phyloP scores from a whole-genome alignment of 2,888 invertebrate genomes.

The Nephrocerus scutellatus region DNA sequence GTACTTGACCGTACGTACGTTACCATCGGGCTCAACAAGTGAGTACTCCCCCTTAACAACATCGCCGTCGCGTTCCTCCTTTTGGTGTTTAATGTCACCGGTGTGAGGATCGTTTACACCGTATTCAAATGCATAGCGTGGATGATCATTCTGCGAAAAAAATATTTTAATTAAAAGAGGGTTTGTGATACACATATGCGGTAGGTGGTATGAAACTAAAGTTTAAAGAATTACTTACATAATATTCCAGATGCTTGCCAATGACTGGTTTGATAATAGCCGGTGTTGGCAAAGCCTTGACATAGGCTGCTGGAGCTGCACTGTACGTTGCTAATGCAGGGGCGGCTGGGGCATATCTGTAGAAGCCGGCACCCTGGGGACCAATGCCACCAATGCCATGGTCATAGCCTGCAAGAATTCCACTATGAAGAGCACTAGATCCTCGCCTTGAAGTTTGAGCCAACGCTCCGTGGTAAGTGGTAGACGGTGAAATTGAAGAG shows the following conservation, averaged over 20 bases:
- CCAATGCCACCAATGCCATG: conserved; percentile 36
- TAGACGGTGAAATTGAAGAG: conserved; percentile 30
- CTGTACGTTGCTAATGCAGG: conserved; percentile 40
- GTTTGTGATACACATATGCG: neutral
- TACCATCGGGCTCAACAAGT: conserved; percentile 66
- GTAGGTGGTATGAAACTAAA: too few species aligned
- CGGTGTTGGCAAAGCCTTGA: conserved; percentile 43
- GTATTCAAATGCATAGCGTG: conserved; percentile 66
- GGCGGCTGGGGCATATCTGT: conserved; percentile 44
- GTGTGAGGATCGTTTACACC: conserved; percentile 67
- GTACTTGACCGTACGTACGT: conserved; percentile 67
- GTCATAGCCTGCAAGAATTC: conserved; percentile 28
- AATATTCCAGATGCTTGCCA: conserved; percentile 57
- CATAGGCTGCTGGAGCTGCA: conserved; percentile 40
- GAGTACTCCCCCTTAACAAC: conserved; percentile 65
- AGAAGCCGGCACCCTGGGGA: conserved; percentile 34
- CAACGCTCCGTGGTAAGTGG: conserved; percentile 33
- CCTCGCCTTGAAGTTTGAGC: conserved; percentile 27
- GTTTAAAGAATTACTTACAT: conserved; percentile 49
- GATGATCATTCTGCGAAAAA: conserved; percentile 54
- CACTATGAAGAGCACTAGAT: conserved; percentile 19
- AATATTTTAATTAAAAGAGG: conserved; percentile 4
- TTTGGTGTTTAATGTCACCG: conserved; percentile 67
- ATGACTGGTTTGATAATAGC: conserved; percentile 52
- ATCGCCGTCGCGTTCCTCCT: conserved; percentile 66